Evolutionary conservation across 2,113 vertebrate genomes (phyloP).

Genomic region (Dascyllus trimaculatus): DNA sequence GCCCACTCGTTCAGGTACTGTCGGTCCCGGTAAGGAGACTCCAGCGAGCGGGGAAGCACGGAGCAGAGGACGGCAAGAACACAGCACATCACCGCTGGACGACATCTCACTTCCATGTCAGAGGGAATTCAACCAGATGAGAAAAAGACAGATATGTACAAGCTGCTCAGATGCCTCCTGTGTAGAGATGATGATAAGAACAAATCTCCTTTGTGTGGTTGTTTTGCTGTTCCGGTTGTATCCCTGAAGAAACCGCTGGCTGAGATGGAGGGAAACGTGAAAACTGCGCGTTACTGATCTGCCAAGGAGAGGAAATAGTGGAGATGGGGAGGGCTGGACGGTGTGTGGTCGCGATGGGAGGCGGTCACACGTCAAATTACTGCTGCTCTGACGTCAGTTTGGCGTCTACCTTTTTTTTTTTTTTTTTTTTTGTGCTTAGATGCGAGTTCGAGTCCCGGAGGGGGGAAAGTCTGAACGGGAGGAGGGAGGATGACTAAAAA

Average conservation of each 20-base stretch:
- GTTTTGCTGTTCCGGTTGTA: background rate
- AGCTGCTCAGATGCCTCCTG: conserved; percentile 1
- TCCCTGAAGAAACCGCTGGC: conserved; percentile 47
- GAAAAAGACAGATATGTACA: conserved; percentile 31
- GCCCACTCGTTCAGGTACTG: conserved; percentile 99
- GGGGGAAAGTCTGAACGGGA: conserved; percentile 46
- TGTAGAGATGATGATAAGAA: background rate
- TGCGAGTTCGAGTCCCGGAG: conserved; percentile 59
- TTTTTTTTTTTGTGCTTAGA: too few species aligned
- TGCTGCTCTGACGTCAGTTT: conserved; percentile 93
- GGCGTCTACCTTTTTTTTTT: conserved; percentile 86
- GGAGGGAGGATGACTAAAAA: conserved; percentile 75
- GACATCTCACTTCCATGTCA: conserved; percentile 88
- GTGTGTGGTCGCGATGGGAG: conserved; percentile 72
- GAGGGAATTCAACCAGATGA: conserved; percentile 65
- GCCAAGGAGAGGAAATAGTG: conserved; percentile 68
- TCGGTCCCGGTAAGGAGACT: conserved; percentile 75
- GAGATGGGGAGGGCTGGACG: conserved; percentile 49
- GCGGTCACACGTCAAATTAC: conserved; percentile 92
- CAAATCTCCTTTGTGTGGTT: background rate
- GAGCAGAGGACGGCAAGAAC: conserved; percentile 76
- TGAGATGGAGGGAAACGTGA: conserved; percentile 52
- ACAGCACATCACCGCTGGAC: conserved; percentile 83
- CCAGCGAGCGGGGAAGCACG: conserved; percentile 54
- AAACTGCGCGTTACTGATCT: conserved; percentile 58